Evolutionary conservation across 2,113 vertebrate species (phyloP).

Genomic region (Charina bottae): DNA sequence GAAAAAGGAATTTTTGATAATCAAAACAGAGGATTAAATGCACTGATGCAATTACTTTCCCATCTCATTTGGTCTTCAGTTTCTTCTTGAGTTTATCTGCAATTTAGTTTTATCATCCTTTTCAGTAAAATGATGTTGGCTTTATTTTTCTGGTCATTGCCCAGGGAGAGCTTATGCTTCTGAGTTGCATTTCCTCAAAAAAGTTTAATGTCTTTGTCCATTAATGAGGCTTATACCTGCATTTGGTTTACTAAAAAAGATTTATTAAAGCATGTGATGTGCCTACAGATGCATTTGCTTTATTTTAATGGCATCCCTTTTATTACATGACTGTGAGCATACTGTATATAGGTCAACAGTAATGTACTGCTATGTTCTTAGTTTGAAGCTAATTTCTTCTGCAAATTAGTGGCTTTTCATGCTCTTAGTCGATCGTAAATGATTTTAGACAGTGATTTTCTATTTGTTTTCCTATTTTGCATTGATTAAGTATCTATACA

Average conservation of each 20-base stretch:
- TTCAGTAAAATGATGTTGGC: background rate
- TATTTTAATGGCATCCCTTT: background rate
- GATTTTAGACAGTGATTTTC: conserved; percentile 16
- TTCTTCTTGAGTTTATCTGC: background rate
- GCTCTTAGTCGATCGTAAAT: background rate
- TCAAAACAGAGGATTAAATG: background rate
- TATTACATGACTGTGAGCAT: background rate
- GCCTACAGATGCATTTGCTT: background rate
- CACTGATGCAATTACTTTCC: background rate
- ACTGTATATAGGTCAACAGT: background rate
- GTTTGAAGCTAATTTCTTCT: background rate
- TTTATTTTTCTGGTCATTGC: background rate
- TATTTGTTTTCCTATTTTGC: background rate
- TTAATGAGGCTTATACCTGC: background rate
- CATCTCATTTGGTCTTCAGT: background rate
- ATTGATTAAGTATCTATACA: conserved; percentile 14
- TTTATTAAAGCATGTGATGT: background rate
- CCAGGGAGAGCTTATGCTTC: background rate
- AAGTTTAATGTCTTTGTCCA: background rate
- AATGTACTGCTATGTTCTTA: background rate
- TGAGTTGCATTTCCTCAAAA: background rate
- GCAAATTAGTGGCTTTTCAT: background rate
- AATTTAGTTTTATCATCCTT: background rate
- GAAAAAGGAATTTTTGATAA: background rate
- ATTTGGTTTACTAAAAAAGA: conserved; percentile 9